Evolutionary conservation across 2,888 invertebrate species (phyloP), one percentile per base, ranked within the genome.

Genomic region (Laspeyria flexula): DNA sequence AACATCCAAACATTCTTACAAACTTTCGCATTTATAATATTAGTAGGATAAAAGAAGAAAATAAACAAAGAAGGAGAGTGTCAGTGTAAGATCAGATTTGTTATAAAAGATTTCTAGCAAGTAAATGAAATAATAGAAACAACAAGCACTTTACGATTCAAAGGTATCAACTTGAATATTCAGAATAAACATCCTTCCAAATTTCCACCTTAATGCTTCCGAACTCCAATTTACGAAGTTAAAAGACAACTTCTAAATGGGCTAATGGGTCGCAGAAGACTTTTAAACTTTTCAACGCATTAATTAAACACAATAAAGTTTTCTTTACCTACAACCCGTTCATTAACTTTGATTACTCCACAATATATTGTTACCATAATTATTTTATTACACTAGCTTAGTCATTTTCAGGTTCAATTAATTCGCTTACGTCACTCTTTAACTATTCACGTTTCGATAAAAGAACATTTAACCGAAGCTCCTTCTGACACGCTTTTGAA

Each of bases 251-350:
- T 73, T 62, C 59, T 49, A 65, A 73, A 71, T 56, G 57, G 58
- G 56, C 61, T 71, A 73, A 73, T 65, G 64, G 73, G 62, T 47
- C 65, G 58, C 60, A 58, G 50, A 68, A 72, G 63, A 60, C 62
- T 73, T 66, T 64, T 59, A 52, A 67, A 71, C 60, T 64, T 69
- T 71, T 67, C 67, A 61, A 63, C 60, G 61, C 74, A 73, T 68
- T 74, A 71, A 71, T 74, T 73, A 74, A 62, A 66, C 60, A 65
- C 41, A 63, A 56, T 52, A 44, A 67, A 67, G 54, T 62, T 73
- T 60, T 44, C 60, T 43, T 43, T 54, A 35, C 29, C 51, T 40
- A 34, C 37, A 49, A 31, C 30, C 31, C 54, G 47, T 52, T 50
- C 45, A 64, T 66, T 53, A 55, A 31, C 48, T 43, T 52, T 55